These are phyloP conservation scores for Nycteola revayana DNA, from an alignment of 2,888 invertebrate species.

Conservation along the genomic window DNA sequence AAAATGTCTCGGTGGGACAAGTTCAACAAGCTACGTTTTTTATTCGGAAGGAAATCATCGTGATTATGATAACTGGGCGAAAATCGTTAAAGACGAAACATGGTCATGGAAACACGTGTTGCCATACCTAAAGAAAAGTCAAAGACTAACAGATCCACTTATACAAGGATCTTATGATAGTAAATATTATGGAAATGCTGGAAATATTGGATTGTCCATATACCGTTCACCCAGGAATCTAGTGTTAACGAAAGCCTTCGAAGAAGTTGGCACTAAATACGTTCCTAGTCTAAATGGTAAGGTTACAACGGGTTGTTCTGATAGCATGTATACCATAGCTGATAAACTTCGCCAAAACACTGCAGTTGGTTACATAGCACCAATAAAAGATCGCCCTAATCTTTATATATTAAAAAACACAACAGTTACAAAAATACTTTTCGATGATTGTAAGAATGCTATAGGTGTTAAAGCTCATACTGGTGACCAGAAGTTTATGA, in stretches of 20 bases:
- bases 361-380: neutral
- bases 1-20: conserved; percentile 40
- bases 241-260: neutral
- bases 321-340: neutral
- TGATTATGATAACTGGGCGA: conserved; percentile 13
- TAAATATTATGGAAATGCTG: neutral
- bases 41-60: conserved; percentile 8
- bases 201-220: neutral
- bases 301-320: neutral
- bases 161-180: neutral
- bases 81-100: conserved; percentile 6
- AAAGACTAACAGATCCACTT: conserved; percentile 7
- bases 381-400: neutral
- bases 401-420: neutral
- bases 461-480: neutral
- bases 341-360: neutral
- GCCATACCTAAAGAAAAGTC: conserved; percentile 3
- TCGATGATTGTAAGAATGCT: neutral
- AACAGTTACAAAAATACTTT: neutral
- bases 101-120: conserved; percentile 9
- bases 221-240: neutral
- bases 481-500: too few species aligned
- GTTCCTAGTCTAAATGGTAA: neutral
- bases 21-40: neutral
- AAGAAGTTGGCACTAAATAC: neutral